Evolutionary conservation across 1,140 invertebrate species (phyloP), one percentile per base, ranked within the genome.

Genomic region (Hypothenemus hampei): DNA sequence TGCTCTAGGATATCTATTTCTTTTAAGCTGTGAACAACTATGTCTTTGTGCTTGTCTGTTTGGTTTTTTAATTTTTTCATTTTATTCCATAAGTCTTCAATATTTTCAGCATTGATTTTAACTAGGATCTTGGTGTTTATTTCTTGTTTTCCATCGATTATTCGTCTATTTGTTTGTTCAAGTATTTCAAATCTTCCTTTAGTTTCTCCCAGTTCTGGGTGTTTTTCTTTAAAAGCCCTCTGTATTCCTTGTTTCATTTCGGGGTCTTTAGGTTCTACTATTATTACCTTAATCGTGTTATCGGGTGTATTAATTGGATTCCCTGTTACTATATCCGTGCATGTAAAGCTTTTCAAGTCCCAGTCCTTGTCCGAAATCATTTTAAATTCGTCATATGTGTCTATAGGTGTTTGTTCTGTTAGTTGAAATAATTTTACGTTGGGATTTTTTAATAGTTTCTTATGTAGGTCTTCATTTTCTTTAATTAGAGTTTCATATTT

Each of bases 221-320:
- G 59, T 45, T 29, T 49, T 15, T 58, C 46, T 26, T 19, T 45
- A 22, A 35, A 58, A 15, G n/a, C 2, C 11, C 31, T 47, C 24
- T 53, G 54, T 4, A 60, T 58, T 18, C 44, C 35, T 3, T 13
- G 21, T 6, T 53, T 20, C 59, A 60, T 57, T 8, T 40, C 20
- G 11, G 5, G 5, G 19, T 57, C 58, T 10, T 48, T n/a, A 4
- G 44, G 52, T 16, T 56, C 52, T 4, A 40, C 16, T 2, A 56
- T 3, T 13, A 59, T 52, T 6, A 59, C 57, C 37, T 59, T 59
- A 1, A 58, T 43, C 7, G 21, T 43, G 1, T 1, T 15, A 6
- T 40, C 35, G 2, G 40, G 37, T 3, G 51, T 43, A 3, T 3
- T 26, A 13, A 49, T 11, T 10, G 57, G 57, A 22, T 60, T 57